Evolutionary conservation across 2,797 vertebrate species (phyloP), one percentile per base, ranked within the genome.

Genomic region (Lepidocolaptes lacrymiger): DNA sequence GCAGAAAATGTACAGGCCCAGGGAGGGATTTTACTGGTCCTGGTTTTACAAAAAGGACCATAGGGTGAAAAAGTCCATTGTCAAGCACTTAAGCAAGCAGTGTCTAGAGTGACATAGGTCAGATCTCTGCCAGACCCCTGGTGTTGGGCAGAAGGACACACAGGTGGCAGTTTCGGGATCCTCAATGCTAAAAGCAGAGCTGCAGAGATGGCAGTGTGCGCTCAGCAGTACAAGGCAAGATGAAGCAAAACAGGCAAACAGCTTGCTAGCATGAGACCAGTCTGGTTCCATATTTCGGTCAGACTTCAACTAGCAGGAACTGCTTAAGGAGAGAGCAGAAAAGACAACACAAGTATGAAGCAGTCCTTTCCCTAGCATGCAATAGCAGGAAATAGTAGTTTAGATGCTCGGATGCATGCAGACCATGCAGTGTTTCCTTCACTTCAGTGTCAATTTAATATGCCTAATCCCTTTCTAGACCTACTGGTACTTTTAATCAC

Each of bases 121-220:
- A 82, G 30, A 43, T 4, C 27, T 14, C n/a, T 66, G n/a, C 12
- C 37, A 73, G 28, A 54, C 17, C 43, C 19, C 41, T 4, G 4
- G 9, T 37, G 28, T 13, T 16, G 21, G 27, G 79, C 27, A 62
- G 48, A 64, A 54, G 23, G 52, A 86, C 16, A 23, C 41, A 19
- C 7, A 36, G 22, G 19, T 22, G 18, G 8, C 1, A 6, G 32
- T 10, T 27, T 44, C 0, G 0, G 52, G 66, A 55, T 63, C n/a
- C 36, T 52, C 0, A 0, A 17, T 48, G 39, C 34, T 62, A 34
- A 71, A 79, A n/a, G 61, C 64, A 83, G 55, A 73, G 51, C 34
- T 76, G 46, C 74, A 48, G 44, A 62, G 24, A 14, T 8, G 10
- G 27, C 14, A 82, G n/a, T 2, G 0, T 41, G 28, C 34, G 22